Base-by-base conservation (phyloP, 2,113 vertebrate genomes). In the Eleginops maclovinus region DNA sequence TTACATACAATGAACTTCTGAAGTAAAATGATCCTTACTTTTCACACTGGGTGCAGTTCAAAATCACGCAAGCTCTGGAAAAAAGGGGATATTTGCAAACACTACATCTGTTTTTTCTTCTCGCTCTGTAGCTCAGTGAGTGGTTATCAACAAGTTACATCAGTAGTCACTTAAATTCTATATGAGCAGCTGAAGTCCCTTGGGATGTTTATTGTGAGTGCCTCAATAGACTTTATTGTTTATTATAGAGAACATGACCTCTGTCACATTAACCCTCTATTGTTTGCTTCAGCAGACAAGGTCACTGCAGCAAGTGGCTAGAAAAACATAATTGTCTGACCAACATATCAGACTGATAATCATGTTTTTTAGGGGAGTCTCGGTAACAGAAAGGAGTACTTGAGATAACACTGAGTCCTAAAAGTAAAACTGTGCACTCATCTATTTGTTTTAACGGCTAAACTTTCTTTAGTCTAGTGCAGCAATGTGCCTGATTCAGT, bases 211-310 rank as follows among this genome's bases (percentile, higher is more conserved):
- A 91, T 91, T 91, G 90, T 90, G 70, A 87, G 36, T 47, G 2
- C 11, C 61, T 91, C 90, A 92, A 90, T 91, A 62, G 90, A 85
- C 87, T 87, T 89, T 90, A 86, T 90, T 79, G 77, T 75, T 36
- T 49, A 41, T 74, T 85, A 66, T 36, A 65, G 70, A 82, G 89
- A 76, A 88, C 84, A n/a, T 17, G 86, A 84, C 90, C 91, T 81
- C 87, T 40, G 73, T 53, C 77, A 36, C 83, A 90, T 68, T 77
- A 89, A 82, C 76, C 36, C 74, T 66, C 85, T 12, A 91, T 93
- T 90, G 91, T 93, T 4, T 41, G 21, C 15, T 4, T 1, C 54
- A 51, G 40, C 66, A 43, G 64, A 61, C 31, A 74, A 51, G 79
- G 80, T 87, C 87, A 64, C 46, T 6, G 65, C 46, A 67, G 81